Conservation (phyloP, 2,797 vertebrate genomes). For the Pangasius macronema region DNA sequence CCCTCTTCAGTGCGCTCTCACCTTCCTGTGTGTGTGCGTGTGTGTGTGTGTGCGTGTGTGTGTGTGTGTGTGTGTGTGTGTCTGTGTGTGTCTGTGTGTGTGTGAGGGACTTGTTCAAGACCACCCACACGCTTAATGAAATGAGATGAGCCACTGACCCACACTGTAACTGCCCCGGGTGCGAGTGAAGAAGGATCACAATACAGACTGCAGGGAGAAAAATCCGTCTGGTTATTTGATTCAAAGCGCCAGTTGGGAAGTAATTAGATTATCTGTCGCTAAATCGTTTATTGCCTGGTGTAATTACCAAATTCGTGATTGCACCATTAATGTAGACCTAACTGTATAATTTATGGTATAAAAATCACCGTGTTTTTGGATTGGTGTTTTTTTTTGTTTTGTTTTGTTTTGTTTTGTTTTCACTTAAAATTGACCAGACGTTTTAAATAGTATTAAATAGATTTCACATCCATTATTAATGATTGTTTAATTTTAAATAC, state of each 20-base stretch:
- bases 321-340: neutral
- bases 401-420: too few species aligned
- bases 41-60: slow-evolving; percentile 11
- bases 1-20: slow-evolving; percentile 51
- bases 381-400: neutral
- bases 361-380: neutral
- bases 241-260: neutral
- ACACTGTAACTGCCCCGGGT: slow-evolving; percentile 46
- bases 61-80: slow-evolving; percentile 27
- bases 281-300: neutral
- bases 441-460: neutral
- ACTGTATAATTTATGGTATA: neutral
- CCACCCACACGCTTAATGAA: slow-evolving; percentile 58
- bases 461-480: neutral
- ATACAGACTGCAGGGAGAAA: slow-evolving; percentile 36
- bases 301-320: neutral
- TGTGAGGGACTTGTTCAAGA: slow-evolving; percentile 45
- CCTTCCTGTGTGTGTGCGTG: slow-evolving; percentile 45
- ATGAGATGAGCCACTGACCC: slow-evolving; percentile 55
- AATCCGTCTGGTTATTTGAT: slow-evolving; percentile 8
- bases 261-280: neutral
- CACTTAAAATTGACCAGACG: neutral
- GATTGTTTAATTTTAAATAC: neutral
- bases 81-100: slow-evolving; percentile 6
- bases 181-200: slow-evolving; percentile 38